Evolutionary conservation across 2,797 vertebrate genomes (phyloP), one percentile per base, ranked within the genome.

Genomic region (Pantherophis vulpinus): DNA sequence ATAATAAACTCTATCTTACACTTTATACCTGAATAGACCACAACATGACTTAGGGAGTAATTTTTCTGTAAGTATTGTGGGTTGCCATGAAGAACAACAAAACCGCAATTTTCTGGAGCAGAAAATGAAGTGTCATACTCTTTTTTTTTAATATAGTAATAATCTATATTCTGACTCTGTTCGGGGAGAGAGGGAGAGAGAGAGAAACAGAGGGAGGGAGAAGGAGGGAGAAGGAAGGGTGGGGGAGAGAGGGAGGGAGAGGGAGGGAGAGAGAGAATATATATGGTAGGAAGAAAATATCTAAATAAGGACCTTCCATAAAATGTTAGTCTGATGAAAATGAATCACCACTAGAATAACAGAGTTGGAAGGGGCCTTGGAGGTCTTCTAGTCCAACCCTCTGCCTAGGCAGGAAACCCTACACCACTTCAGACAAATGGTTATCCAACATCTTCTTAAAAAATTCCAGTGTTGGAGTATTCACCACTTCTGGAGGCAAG

Each of bases 41-140:
- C 89, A 59, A 23, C n/a, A 93, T 56, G 56, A 93, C 79, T 20
- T 18, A 90, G 51, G 29, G 59, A 51, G 25, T 92, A 51, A 60
- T 60, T 27, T 87, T 51, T 90, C 79, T 51, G 66, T 16, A 37
- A 87, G 92, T 93, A 83, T 1, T 29, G 55, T 94, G 25, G 47
- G 87, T 5, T 91, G n/a, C 89, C 93, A 89, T 29, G 66, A 90
- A 27, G 32, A 89, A 91, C 18, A 16, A 56, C 90, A 96, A 94
- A 3, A 87, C 63, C 13, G 23, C 9, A 11, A 23, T 59, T 42
- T 95, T 61, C 9, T 7, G 58, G 66, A 16, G 3, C 51, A 90
- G 32, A 90, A 87, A 70, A 86, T 70, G 16, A 14, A 37, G 37
- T 56, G 42, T 29, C 66, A 59, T 58, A 87, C 32, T 23, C 54